These are phyloP conservation scores for Pachyseris speciosa DNA, from an alignment of 64 coral and sea anemone species.

Conservation along the genomic window DNA sequence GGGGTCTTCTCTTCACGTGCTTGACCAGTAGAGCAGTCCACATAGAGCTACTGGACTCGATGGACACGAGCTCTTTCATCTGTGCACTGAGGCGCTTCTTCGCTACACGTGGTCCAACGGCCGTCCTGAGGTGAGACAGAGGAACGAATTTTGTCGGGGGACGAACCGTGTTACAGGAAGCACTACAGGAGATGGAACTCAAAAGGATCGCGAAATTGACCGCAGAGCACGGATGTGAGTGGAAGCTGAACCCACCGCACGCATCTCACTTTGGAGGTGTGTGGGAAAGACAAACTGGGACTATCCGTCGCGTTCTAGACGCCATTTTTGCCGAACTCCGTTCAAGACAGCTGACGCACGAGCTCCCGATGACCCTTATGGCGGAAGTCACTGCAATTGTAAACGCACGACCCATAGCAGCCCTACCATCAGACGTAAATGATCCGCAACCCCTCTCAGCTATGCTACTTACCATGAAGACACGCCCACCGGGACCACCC, in stretches of 20 bases:
- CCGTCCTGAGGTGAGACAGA: background rate
- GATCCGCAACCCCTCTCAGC: conserved; percentile 33
- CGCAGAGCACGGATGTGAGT: conserved; percentile 8
- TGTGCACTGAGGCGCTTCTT: conserved; percentile 13
- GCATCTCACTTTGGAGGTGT: conserved; percentile 29
- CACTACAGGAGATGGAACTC: background rate
- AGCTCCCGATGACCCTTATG: background rate
- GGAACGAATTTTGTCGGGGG: background rate
- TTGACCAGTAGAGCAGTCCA: conserved; percentile 14
- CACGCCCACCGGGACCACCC: background rate
- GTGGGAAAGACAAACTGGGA: background rate
- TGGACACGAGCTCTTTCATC: conserved; percentile 15
- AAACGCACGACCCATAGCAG: conserved; percentile 32
- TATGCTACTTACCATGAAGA: conserved; percentile 68
- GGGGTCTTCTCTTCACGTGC: conserved; percentile 2
- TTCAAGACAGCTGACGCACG: background rate
- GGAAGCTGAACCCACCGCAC: conserved; percentile 15
- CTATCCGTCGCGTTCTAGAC: background rate
- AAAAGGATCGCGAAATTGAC: background rate
- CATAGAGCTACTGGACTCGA: conserved; percentile 5
- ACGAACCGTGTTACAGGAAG: background rate
- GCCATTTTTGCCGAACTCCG: background rate
- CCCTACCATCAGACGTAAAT: conserved; percentile 34
- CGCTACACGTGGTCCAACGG: background rate
- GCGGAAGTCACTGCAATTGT: conserved; percentile 25